Conservation (phyloP, 2,888 invertebrate genomes). For the Agrilus mali region DNA sequence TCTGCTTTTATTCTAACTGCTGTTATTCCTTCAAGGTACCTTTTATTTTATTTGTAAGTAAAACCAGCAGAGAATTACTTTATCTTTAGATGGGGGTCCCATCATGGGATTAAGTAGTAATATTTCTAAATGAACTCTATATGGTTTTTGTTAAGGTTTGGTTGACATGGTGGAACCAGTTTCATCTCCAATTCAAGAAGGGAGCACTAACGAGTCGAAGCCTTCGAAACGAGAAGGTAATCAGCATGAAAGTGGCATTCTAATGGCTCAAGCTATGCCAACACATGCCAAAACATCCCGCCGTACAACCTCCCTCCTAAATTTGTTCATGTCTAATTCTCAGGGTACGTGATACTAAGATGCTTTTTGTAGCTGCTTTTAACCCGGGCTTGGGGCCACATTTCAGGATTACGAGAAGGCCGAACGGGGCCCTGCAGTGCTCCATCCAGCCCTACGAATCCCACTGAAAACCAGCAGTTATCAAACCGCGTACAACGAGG, state of each 20-base stretch:
- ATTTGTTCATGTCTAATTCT: constrained; percentile 91
- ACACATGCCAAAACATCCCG: constrained; percentile 68
- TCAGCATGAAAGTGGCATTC: constrained; percentile 28
- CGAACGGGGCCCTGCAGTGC: constrained; percentile 39
- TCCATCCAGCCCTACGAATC: constrained; percentile 60
- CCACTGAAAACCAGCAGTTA: constrained; percentile 46
- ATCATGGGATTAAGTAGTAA: not conserved
- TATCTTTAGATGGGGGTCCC: no score
- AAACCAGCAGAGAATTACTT: no score
- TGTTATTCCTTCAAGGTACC: no score
- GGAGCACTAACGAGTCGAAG: constrained; percentile 28
- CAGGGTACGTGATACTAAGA: constrained; percentile 53
- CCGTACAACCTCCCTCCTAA: constrained; percentile 87
- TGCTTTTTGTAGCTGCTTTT: constrained; percentile 17
- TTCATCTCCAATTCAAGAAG: constrained; percentile 26
- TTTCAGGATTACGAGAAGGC: constrained; percentile 45
- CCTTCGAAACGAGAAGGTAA: constrained; percentile 55
- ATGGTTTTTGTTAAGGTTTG: constrained; percentile 21
- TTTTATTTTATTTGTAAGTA: no score
- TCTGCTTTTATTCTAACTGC: no score
- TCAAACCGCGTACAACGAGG: constrained; percentile 67
- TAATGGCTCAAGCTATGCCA: constrained; percentile 31
- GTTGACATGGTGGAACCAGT: constrained; percentile 29
- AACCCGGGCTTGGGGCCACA: constrained; percentile 60
- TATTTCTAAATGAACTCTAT: constrained; percentile 1